phyloP scores from a whole-genome alignment of 2,113 vertebrate species.

The Myocastor coypus region DNA sequence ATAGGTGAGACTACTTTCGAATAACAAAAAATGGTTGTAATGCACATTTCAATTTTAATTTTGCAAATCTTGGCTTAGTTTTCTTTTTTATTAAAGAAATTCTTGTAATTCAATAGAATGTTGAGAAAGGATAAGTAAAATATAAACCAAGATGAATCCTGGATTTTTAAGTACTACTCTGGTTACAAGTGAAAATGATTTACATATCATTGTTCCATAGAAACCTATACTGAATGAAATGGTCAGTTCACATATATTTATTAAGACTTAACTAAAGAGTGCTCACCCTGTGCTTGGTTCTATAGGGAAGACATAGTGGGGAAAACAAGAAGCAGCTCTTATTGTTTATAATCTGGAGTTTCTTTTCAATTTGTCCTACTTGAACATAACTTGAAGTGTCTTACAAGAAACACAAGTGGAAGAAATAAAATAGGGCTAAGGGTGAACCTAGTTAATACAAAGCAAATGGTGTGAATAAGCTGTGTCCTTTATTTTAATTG shows the following conservation, averaged over 20 bases:
- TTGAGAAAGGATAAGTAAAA: conserved; percentile 11
- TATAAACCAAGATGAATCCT: conserved; percentile 24
- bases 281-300: background rate
- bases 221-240: background rate
- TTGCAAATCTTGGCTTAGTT: background rate
- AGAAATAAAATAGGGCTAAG: conserved; percentile 23
- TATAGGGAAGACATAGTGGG: background rate
- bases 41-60: conserved; percentile 41
- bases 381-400: conserved; percentile 27
- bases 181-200: conserved; percentile 23
- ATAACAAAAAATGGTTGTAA: background rate
- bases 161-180: conserved; percentile 31
- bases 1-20: background rate
- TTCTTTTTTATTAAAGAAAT: background rate
- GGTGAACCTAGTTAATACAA: background rate
- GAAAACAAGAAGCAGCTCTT: background rate
- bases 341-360: background rate
- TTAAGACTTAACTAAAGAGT: background rate
- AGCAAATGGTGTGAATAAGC: background rate
- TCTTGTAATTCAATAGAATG: background rate
- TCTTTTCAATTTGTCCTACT: conserved; percentile 3
- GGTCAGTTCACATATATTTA: background rate
- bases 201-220: background rate
- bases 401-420: background rate
- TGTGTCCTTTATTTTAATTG: background rate